Evolutionary conservation across 2,797 vertebrate genomes (phyloP).

Genomic region (Schizopygopsis pylzovi): DNA sequence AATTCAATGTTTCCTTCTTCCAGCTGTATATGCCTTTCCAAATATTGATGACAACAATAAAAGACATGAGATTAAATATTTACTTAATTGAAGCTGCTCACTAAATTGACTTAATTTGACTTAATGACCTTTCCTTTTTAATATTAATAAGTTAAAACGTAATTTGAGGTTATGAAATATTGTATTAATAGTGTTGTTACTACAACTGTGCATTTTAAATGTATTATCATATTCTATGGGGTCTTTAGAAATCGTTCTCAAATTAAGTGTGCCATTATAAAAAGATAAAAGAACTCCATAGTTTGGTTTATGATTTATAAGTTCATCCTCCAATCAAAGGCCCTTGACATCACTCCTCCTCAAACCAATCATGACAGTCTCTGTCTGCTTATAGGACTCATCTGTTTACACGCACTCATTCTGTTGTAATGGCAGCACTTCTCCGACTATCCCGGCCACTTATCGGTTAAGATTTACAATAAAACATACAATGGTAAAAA

Average conservation of each 20-base stretch:
- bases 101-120: neutral
- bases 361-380: neutral
- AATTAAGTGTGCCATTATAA: neutral
- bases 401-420: neutral
- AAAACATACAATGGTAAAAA: too few species aligned
- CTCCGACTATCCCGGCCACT: neutral
- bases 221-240: neutral
- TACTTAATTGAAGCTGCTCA: neutral
- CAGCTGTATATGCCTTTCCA: neutral
- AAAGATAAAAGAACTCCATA: neutral
- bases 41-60: slow-evolving; percentile 1
- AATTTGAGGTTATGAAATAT: neutral
- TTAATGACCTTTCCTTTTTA: neutral
- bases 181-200: neutral
- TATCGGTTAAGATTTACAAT: neutral
- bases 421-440: neutral
- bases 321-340: neutral
- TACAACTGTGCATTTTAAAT: neutral
- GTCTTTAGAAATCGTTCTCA: neutral
- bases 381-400: neutral
- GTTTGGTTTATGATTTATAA: neutral
- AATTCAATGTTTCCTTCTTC: neutral
- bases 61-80: neutral
- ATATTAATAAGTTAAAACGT: neutral
- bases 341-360: neutral